These are phyloP conservation scores for Neogale vison DNA, from an alignment of 2,113 vertebrate species.

Conservation along the genomic window DNA sequence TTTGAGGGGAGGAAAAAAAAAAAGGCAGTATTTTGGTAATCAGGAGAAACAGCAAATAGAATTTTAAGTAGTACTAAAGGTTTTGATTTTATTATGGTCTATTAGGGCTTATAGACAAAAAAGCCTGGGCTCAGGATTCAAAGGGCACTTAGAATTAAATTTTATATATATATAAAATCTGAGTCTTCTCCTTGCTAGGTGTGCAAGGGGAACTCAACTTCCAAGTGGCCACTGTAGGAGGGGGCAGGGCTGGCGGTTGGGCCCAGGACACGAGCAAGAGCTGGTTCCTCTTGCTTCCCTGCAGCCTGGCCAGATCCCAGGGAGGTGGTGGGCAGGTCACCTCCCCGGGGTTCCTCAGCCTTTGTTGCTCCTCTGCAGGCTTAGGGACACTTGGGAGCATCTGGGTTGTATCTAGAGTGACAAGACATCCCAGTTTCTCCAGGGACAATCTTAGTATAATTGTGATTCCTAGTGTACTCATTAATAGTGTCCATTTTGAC, in stretches of 20 bases:
- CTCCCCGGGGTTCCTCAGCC: background rate
- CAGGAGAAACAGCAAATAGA: background rate
- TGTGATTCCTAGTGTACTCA: background rate
- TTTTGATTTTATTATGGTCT: background rate
- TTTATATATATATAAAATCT: background rate
- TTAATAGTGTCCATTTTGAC: background rate
- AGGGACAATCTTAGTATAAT: background rate
- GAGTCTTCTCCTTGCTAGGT: background rate
- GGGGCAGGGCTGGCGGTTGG: background rate
- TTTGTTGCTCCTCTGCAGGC: background rate
- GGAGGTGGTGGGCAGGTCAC: background rate
- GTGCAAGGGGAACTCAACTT: background rate
- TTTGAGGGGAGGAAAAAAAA: background rate
- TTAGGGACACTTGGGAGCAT: background rate
- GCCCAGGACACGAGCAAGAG: background rate
- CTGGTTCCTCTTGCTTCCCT: background rate
- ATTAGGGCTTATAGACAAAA: background rate
- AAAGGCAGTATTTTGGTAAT: background rate
- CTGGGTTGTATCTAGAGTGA: background rate
- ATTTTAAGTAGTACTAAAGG: background rate
- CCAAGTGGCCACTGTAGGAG: background rate
- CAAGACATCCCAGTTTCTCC: background rate
- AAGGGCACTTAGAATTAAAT: background rate
- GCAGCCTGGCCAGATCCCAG: background rate
- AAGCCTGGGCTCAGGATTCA: background rate